Percentiles rank a stretch among this genome's conserved stretches.
phyloP scores from a whole-genome alignment of 2,888 invertebrate species.

The Coelinius sp. region DNA sequence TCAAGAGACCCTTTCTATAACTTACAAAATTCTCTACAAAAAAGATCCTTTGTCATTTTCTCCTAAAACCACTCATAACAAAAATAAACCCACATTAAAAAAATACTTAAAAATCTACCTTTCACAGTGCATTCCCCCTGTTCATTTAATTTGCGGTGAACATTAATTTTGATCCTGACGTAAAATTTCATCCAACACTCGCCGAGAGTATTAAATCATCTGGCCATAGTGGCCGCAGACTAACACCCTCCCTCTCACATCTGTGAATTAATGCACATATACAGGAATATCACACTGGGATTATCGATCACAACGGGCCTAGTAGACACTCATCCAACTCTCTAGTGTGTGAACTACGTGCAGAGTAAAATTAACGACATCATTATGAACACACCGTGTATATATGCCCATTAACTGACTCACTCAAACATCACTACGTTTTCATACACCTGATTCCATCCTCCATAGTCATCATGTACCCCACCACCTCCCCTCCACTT shows the following conservation, averaged over 20 bases:
- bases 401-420: constrained; percentile 41
- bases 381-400: constrained; percentile 41
- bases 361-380: constrained; percentile 48
- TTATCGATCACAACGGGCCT: neutral
- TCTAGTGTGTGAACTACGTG: constrained; percentile 32
- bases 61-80: neutral
- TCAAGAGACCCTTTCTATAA: too few species aligned
- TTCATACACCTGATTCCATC: constrained; percentile 13
- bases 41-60: too few species aligned
- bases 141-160: constrained; percentile 40
- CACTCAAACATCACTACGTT: neutral
- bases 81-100: neutral
- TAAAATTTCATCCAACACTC: constrained; percentile 3
- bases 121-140: neutral
- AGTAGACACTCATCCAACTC: constrained; percentile 27
- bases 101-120: neutral
- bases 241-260: constrained; percentile 25
- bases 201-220: constrained; percentile 21
- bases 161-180: constrained; percentile 39
- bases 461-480: neutral
- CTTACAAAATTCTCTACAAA: too few species aligned
- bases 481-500: neutral
- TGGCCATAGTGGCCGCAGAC: neutral
- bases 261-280: neutral
- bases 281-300: neutral